Conservation (phyloP, 2,888 invertebrate species). For the Carpatolechia fugitivella region DNA sequence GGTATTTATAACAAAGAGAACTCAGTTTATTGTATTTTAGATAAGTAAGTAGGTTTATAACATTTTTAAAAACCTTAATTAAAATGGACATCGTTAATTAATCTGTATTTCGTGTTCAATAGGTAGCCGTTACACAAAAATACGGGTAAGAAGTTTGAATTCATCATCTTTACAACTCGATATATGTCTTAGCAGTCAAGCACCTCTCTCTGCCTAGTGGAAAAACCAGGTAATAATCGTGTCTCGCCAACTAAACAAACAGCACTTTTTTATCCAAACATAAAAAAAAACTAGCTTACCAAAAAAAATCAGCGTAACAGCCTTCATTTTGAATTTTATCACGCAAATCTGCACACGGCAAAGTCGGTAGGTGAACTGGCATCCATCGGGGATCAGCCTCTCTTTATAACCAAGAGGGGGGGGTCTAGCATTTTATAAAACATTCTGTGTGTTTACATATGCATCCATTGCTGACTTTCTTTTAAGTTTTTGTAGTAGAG, state of each 20-base stretch:
- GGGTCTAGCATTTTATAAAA: conserved; percentile 17
- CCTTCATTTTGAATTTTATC: conserved; percentile 50
- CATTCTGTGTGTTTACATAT: not conserved
- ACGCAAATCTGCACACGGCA: conserved; percentile 38
- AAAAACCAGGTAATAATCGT: not conserved
- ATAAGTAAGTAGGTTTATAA: too few relatives aligned
- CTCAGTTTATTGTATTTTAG: too few relatives aligned
- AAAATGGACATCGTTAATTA: too few relatives aligned
- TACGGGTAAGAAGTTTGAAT: too few relatives aligned
- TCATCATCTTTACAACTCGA: too few relatives aligned
- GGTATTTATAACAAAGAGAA: too few relatives aligned
- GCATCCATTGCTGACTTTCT: not conserved
- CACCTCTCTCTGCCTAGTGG: too few relatives aligned
- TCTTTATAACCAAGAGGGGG: conserved; percentile 50
- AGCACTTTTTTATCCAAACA: not conserved
- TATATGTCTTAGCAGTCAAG: too few relatives aligned
- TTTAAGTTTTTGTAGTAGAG: not conserved
- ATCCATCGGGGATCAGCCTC: conserved; percentile 7
- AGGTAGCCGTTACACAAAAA: too few relatives aligned
- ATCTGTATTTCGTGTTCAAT: too few relatives aligned
- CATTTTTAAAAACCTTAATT: too few relatives aligned
- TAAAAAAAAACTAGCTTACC: conserved; percentile 50
- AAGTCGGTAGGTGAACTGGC: conserved; percentile 44
- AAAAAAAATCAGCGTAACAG: conserved; percentile 53
- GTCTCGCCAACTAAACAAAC: not conserved